These are phyloP conservation scores for Laterallus jamaicensis DNA, from an alignment of 2,113 vertebrate species.

Conservation along the genomic window DNA sequence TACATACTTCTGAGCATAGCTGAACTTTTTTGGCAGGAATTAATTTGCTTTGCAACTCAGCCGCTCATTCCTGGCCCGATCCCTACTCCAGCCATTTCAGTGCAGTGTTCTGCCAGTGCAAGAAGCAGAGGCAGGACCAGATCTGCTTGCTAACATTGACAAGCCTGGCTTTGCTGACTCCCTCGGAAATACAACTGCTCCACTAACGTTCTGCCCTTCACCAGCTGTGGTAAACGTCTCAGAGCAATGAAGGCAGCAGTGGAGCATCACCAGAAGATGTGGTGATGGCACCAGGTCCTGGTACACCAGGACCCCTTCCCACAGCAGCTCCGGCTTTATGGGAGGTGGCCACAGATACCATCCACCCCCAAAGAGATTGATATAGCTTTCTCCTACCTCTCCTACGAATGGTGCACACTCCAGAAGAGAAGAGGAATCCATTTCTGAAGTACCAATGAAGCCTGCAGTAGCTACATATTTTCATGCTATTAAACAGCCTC, in stretches of 20 bases:
- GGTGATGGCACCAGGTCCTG: background rate
- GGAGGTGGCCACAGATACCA: background rate
- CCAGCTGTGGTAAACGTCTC: background rate
- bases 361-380: rapidly evolving
- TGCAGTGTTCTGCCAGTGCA: background rate
- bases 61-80: slow-evolving; percentile 54
- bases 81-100: slow-evolving; percentile 49
- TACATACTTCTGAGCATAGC: slow-evolving; percentile 77
- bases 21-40: slow-evolving; percentile 75
- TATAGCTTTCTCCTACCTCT: background rate
- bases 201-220: background rate
- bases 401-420: rapidly evolving
- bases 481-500: background rate
- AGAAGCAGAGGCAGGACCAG: slow-evolving; percentile 44
- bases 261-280: background rate
- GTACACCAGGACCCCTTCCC: background rate
- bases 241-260: rapidly evolving
- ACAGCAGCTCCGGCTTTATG: background rate
- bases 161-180: background rate
- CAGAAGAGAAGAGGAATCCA: background rate
- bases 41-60: slow-evolving; percentile 71
- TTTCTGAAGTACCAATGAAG: background rate
- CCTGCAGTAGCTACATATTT: background rate
- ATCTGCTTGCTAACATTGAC: background rate
- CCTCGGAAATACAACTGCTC: background rate